phyloP scores from a whole-genome alignment of 2,888 invertebrate species.

The Oligia strigilis region DNA sequence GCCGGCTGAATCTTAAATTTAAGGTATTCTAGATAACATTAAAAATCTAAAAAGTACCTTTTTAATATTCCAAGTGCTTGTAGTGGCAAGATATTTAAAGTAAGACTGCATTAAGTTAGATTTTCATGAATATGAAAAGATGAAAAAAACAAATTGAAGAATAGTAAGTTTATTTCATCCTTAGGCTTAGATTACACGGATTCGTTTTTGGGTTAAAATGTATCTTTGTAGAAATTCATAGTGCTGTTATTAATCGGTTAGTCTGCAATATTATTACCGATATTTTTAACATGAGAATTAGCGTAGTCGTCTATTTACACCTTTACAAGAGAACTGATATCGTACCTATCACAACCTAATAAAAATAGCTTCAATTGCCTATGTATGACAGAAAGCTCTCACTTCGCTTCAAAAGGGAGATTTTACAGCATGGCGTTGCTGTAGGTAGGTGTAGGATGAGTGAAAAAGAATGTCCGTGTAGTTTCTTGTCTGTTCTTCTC shows the following conservation, averaged over 20 bases:
- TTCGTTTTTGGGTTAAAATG: neutral
- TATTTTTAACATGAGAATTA: neutral
- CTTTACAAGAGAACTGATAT: neutral
- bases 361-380: neutral
- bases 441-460: neutral
- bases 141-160: neutral
- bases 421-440: neutral
- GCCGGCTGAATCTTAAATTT: neutral
- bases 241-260: neutral
- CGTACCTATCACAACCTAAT: neutral
- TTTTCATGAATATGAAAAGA: conserved; percentile 27
- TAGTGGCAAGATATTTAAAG: conserved; percentile 5
- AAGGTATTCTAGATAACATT: neutral
- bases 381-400: neutral
- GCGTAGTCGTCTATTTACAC: too few relatives aligned
- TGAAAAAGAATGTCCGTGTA: neutral
- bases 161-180: neutral
- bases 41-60: conserved; percentile 3
- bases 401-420: neutral
- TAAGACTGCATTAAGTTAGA: neutral
- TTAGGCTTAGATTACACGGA: neutral
- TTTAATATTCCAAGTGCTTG: conserved; percentile 20
- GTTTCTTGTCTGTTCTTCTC: neutral
- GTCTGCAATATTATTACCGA: neutral
- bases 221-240: neutral